Conservation (phyloP, 2,888 invertebrate species). For the Troilus luridus region DNA sequence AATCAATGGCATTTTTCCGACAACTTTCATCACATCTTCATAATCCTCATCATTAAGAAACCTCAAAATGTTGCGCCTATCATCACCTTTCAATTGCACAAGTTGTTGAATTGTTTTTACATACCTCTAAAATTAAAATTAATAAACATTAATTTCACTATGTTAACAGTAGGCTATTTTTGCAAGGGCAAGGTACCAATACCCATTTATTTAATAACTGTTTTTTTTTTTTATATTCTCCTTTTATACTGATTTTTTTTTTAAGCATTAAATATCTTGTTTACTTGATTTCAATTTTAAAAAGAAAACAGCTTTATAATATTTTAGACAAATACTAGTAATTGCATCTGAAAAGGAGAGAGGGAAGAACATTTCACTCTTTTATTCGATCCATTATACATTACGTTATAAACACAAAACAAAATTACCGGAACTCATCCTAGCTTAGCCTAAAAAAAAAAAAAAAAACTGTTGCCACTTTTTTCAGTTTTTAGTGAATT, state of each 20-base stretch:
- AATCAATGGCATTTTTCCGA: constrained; percentile 93
- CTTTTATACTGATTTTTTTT: neutral
- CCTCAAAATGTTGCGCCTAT: constrained; percentile 86
- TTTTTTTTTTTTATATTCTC: neutral
- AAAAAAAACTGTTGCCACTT: too few species aligned
- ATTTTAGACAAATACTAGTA: too few species aligned
- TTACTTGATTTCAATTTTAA: too few species aligned
- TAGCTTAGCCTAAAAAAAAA: too few species aligned
- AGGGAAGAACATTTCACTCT: too few species aligned
- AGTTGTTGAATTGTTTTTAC: constrained; percentile 92
- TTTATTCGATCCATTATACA: too few species aligned
- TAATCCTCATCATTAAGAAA: constrained; percentile 91
- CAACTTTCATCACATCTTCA: constrained; percentile 92
- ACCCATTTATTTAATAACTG: neutral
- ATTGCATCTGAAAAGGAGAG: too few species aligned
- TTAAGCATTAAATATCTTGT: too few species aligned
- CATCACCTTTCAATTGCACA: constrained; percentile 90
- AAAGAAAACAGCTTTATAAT: too few species aligned
- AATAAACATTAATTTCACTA: neutral
- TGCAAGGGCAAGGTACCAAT: neutral
- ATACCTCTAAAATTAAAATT: constrained; percentile 74
- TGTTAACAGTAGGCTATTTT: neutral
- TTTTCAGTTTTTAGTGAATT: too few species aligned
- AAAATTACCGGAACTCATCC: too few species aligned
- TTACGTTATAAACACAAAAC: too few species aligned